Conservation (phyloP, 2,888 invertebrate genomes). For the Clusia tigrina region DNA sequence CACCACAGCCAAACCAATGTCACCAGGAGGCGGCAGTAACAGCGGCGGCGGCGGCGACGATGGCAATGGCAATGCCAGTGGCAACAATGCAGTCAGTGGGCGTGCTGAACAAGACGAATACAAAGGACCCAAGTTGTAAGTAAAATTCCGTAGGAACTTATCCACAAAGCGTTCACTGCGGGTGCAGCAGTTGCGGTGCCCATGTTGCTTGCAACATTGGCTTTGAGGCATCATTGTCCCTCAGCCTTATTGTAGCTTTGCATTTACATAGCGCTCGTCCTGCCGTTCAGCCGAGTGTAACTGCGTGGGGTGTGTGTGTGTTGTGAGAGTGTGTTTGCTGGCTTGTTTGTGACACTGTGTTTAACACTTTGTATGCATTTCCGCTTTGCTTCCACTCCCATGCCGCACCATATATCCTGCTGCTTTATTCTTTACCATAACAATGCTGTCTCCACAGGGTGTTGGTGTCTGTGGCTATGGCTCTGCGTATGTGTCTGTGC, state of each 20-base stretch:
- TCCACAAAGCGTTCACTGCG: not conserved
- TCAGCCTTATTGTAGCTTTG: not conserved
- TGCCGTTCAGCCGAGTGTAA: too few relatives aligned
- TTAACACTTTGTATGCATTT: not conserved
- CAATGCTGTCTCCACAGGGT: not conserved
- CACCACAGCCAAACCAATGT: constrained; percentile 23
- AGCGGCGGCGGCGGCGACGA: constrained; percentile 14
- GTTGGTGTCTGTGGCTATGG: not conserved
- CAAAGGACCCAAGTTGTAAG: constrained; percentile 62
- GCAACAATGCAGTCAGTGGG: not conserved
- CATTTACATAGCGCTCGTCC: too few relatives aligned
- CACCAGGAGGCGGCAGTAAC: constrained; percentile 20
- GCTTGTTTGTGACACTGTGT: constrained; percentile 3
- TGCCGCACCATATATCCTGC: not conserved
- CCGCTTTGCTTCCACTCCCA: not conserved
- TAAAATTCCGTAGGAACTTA: constrained; percentile 27
- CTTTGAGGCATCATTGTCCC: not conserved
- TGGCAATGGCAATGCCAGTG: constrained; percentile 3
- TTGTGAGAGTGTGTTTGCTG: not conserved
- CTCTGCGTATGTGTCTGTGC: constrained; percentile 6
- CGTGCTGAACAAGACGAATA: constrained; percentile 44
- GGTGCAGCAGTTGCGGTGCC: not conserved
- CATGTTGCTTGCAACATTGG: too few relatives aligned
- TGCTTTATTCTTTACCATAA: not conserved
- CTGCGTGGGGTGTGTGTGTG: not conserved